phyloP scores from a whole-genome alignment of 1,140 invertebrate genomes.

The Leptopilina clavipes region DNA sequence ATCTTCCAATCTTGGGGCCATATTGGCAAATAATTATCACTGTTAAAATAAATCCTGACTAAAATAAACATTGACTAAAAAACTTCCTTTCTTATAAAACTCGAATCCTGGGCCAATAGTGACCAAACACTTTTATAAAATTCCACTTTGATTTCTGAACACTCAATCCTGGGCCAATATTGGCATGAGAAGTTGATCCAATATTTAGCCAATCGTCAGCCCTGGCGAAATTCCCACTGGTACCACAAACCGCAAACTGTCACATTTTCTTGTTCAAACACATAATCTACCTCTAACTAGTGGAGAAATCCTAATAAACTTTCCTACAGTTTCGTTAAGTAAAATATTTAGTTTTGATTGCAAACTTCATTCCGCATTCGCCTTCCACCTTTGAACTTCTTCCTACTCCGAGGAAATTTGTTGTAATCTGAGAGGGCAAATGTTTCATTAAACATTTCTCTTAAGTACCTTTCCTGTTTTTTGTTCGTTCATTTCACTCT shows the following conservation, averaged over 20 bases:
- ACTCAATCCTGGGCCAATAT: too few species aligned
- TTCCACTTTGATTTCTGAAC: too few species aligned
- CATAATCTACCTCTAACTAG: background rate
- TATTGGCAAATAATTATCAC: too few species aligned
- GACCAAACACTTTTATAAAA: too few species aligned
- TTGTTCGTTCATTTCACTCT: background rate
- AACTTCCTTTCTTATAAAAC: too few species aligned
- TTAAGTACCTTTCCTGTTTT: background rate
- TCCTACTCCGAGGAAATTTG: background rate
- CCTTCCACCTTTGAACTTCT: constrained; percentile 9
- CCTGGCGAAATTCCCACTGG: too few species aligned
- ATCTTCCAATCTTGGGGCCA: too few species aligned
- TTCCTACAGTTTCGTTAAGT: constrained; percentile 2
- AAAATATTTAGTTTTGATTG: constrained; percentile 21
- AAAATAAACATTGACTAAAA: too few species aligned
- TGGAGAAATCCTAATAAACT: background rate
- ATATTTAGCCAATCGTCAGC: too few species aligned
- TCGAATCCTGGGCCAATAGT: background rate
- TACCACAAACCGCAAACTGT: background rate
- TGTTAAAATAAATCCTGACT: too few species aligned
- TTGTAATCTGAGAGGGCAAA: background rate
- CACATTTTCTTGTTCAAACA: constrained; percentile 10
- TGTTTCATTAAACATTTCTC: constrained; percentile 10
- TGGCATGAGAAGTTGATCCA: too few species aligned
- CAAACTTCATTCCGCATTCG: constrained; percentile 19